Conservation (phyloP, 2,888 invertebrate genomes). For the Pollenia griseotomentosa region DNA sequence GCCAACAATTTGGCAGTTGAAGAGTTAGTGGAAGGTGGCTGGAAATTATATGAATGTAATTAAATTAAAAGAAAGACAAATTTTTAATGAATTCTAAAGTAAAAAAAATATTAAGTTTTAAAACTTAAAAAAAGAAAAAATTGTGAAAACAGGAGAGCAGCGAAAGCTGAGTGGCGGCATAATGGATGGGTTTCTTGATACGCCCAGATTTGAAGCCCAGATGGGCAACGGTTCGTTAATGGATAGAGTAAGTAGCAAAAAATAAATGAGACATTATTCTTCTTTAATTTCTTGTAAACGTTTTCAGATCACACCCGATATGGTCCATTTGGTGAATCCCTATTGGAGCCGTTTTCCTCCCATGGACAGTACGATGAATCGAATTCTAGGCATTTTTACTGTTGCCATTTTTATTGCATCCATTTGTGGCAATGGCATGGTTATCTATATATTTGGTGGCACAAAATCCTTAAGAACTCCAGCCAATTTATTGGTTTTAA, state of each 20-base stretch:
- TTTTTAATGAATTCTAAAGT: constrained; percentile 37
- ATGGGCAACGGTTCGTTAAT: constrained; percentile 89
- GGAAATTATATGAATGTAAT: neutral
- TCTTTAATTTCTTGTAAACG: neutral
- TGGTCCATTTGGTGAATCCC: constrained; percentile 88
- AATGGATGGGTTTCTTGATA: constrained; percentile 75
- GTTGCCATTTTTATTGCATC: constrained; percentile 86
- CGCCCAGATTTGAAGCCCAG: constrained; percentile 81
- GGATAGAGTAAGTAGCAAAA: constrained; percentile 86
- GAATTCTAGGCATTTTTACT: constrained; percentile 86
- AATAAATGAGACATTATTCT: neutral
- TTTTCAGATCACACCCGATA: constrained; percentile 86
- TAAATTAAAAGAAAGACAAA: constrained; percentile 45
- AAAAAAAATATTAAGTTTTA: constrained; percentile 18
- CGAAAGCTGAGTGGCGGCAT: neutral
- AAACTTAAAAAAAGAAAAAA: neutral
- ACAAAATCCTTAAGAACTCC: constrained; percentile 87
- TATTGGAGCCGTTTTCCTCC: constrained; percentile 86
- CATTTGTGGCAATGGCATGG: constrained; percentile 77
- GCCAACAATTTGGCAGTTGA: constrained; percentile 3
- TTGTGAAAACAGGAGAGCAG: neutral
- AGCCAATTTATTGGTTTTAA: constrained; percentile 87
- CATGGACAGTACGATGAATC: constrained; percentile 85
- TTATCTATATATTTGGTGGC: constrained; percentile 88
- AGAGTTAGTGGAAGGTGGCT: constrained; percentile 34